Evolutionary conservation across 1,140 invertebrate species (phyloP), one percentile per base, ranked within the genome.

Genomic region (Heliothis subflexa): DNA sequence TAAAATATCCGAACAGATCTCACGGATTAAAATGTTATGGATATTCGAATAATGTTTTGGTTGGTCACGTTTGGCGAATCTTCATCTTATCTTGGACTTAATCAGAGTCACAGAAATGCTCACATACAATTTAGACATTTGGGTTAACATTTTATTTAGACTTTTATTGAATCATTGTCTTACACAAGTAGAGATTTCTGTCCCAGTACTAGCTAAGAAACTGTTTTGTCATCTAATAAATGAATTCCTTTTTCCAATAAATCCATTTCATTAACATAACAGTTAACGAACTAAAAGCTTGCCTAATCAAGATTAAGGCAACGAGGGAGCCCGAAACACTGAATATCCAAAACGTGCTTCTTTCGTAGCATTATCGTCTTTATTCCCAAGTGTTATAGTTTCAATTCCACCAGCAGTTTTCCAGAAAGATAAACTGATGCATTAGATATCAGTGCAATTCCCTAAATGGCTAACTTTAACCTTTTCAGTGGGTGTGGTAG

Each of bases 361-460:
- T 33, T 11, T 2, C 16, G 50, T 16, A 52, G 64, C 0, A 50
- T 52, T 70, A 52, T 52, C 47, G 16, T n/a, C 16, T 25, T 52
- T 70, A 52, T 52, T 21, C 5, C 16, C 18, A n/a, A 3, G 2
- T 25, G 14, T 70, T 50, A 70, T 0, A 50, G 66, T 25, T 28
- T 11, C 4, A 25, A 50, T 12, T 50, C 47, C 66, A 2, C 14
- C 14, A 52, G 47, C 68, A 10, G 3, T n/a, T 25, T 70, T 70
- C 12, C 0, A 25, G 1, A 40, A 16, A 54, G 50, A 52, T 55
- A 71, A 71, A 4, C 68, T 55, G 28, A 71, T 71, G 68, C 68
- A 71, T 54, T 50, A 71, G 68, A 71, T 71, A 71, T 71, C 68
- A 71, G 25, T 71, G 68, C 68, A 71, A 71, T 71, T 55, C 50